phyloP scores from a whole-genome alignment of 2,888 invertebrate genomes.

The Drosophila helvetica region DNA sequence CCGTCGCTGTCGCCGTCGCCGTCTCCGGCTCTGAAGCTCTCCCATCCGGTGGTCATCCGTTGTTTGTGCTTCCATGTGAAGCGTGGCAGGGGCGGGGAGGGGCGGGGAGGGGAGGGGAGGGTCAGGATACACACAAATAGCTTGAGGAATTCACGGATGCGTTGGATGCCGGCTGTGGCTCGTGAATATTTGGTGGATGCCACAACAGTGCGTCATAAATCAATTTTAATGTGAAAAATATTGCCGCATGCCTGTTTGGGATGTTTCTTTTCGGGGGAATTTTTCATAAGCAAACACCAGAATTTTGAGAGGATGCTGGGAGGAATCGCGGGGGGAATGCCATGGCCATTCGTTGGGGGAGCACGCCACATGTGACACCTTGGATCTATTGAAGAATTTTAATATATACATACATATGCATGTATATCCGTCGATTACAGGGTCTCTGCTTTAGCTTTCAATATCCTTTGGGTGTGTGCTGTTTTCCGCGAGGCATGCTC shows the following conservation, averaged over 20 bases:
- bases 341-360: slow-evolving; percentile 3
- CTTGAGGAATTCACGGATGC: slow-evolving; percentile 39
- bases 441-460: background rate
- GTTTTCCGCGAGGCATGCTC: no score
- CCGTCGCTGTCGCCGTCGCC: background rate
- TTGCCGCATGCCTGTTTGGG: slow-evolving; percentile 58
- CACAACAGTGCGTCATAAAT: slow-evolving; percentile 66
- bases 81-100: background rate
- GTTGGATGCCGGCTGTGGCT: slow-evolving; percentile 12
- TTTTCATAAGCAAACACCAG: slow-evolving; percentile 43
- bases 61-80: slow-evolving; percentile 16
- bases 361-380: slow-evolving; percentile 38
- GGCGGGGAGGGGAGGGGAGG: no score
- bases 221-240: slow-evolving; percentile 76
- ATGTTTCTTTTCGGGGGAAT: slow-evolving; percentile 29
- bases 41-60: slow-evolving; percentile 29
- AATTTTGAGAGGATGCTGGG: slow-evolving; percentile 13
- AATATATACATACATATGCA: background rate
- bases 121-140: slow-evolving; percentile 26
- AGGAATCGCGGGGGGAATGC: background rate
- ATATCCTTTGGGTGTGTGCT: background rate
- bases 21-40: background rate
- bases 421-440: background rate
- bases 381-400: slow-evolving; percentile 12
- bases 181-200: slow-evolving; percentile 47